Evolutionary conservation across 2,888 invertebrate species (phyloP).

Genomic region (Hoplodrina blanda): DNA sequence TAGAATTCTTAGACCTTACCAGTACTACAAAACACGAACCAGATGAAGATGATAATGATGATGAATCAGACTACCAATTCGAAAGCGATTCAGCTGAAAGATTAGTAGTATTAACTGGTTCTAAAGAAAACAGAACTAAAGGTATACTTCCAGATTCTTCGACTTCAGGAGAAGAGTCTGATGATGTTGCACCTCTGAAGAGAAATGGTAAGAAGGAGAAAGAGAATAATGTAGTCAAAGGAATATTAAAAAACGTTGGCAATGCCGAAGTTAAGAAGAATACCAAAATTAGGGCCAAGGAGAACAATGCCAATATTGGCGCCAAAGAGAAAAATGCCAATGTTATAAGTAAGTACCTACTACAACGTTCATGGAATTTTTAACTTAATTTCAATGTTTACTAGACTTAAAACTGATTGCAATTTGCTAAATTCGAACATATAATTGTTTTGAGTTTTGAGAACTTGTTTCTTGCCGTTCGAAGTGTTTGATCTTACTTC

Average conservation of each 20-base stretch:
- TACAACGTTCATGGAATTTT: background rate
- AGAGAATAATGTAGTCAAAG: background rate
- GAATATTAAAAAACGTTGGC: background rate
- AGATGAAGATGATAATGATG: background rate
- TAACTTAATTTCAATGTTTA: background rate
- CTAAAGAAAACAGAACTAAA: background rate
- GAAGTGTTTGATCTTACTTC: too few species aligned
- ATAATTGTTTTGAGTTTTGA: too few species aligned
- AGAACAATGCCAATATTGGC: background rate
- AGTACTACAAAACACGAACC: accelerated
- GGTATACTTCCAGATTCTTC: background rate
- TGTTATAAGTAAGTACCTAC: slow-evolving; percentile 25
- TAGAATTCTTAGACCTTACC: slow-evolving; percentile 75
- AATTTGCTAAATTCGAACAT: background rate
- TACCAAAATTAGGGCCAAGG: background rate
- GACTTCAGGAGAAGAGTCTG: background rate
- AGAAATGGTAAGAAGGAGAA: background rate
- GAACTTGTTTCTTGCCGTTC: too few species aligned
- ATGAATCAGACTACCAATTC: background rate
- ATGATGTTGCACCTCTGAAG: background rate
- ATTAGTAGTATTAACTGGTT: background rate
- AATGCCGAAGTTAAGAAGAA: background rate
- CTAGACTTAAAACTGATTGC: background rate
- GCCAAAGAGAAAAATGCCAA: background rate
- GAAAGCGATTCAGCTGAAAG: background rate